Evolutionary conservation across 2,113 vertebrate genomes (phyloP), one percentile per base, ranked within the genome.

Genomic region (Amazona vittata): DNA sequence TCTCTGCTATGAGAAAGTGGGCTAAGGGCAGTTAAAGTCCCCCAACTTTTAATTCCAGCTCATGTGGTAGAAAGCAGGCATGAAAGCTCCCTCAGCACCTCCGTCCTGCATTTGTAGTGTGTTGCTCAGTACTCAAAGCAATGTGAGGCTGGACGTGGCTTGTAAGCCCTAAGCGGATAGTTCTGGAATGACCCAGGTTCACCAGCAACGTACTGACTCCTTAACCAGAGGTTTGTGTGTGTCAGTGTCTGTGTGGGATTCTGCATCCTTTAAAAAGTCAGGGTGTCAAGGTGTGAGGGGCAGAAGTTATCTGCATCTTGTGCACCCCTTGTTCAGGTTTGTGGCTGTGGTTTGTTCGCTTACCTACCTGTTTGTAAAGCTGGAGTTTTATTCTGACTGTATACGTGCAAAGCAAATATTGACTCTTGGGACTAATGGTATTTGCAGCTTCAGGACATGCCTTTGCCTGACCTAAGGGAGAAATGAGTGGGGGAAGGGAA

Each of bases 331-430:
- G 43, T 6, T 63, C 46, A 28, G 60, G 60, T 46, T 39, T 55
- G 44, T 60, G 68, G 22, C 79, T 83, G 60, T 1, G 19, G 41
- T 86, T 44, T 57, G 46, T 64, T 96, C 57, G 5, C 10, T 41
- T 63, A 29, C 0, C 4, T 43, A 5, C 14, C 47, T 46, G 53
- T 43, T 81, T 89, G 82, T 59, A 63, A 78, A 83, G 84, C 60
- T 78, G 49, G 39, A 65, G 88, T 59, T 97, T 92, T 86, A 53
- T 87, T 86, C 70, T 90, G 69, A 33, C 52, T 85, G 47, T 33
- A 2, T 83, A 37, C 2, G 5, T 63, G 68, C 91, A 96, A 69
- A 96, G 85, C 77, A 98, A 98, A 98, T 97, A 98, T 92, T 98
- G 95, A 98, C 96, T 96, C 12, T 14, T 50, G 91, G 93, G 75